These are phyloP conservation scores for Gallinago media DNA, from an alignment of 2,113 vertebrate genomes.

Conservation along the genomic window DNA sequence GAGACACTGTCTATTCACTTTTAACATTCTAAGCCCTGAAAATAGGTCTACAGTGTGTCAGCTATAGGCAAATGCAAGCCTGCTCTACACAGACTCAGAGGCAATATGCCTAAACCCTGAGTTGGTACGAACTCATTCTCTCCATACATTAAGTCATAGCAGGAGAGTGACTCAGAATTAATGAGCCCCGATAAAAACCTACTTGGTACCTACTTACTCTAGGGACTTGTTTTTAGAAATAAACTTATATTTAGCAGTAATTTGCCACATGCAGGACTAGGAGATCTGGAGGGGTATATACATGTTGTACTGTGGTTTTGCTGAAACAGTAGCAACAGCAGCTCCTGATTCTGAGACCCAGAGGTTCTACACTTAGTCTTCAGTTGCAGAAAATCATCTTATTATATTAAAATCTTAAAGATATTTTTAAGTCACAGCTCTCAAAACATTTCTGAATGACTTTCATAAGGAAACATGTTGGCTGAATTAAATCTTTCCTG, in stretches of 20 bases:
- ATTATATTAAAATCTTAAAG: not conserved
- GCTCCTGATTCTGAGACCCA: not conserved
- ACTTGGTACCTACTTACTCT: not conserved
- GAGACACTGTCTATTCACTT: not conserved
- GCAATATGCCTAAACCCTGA: rapidly evolving
- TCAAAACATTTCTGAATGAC: not conserved
- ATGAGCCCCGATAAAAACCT: not conserved
- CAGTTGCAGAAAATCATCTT: not conserved
- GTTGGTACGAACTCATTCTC: not conserved
- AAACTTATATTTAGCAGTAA: not conserved
- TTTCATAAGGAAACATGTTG: not conserved
- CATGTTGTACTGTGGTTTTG: not conserved
- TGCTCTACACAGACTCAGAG: not conserved
- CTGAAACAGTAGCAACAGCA: not conserved
- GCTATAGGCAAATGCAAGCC: not conserved
- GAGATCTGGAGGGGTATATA: not conserved
- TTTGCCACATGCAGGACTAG: not conserved
- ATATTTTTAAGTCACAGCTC: not conserved
- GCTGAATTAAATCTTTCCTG: not conserved
- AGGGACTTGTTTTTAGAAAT: not conserved
- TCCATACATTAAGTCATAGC: not conserved
- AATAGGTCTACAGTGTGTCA: not conserved
- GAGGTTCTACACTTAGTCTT: not conserved
- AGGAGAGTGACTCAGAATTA: not conserved
- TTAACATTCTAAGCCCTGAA: not conserved